Conservation (phyloP, 1,140 invertebrate genomes). For the Cotesia typhae region DNA sequence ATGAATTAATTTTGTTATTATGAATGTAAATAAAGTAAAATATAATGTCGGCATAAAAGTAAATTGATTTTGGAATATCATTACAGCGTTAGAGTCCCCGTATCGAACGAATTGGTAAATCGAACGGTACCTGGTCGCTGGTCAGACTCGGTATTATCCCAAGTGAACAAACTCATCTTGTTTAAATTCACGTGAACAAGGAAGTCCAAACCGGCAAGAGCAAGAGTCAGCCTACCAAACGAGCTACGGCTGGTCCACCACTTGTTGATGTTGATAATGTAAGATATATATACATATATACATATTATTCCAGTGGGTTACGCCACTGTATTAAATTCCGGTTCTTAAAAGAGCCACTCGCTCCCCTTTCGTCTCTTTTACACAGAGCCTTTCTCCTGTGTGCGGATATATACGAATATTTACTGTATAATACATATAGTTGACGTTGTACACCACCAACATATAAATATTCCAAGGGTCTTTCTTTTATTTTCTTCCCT, state of each 20-base stretch:
- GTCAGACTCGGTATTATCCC: too few relatives aligned
- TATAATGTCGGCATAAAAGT: too few relatives aligned
- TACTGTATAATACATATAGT: too few relatives aligned
- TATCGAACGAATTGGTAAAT: too few relatives aligned
- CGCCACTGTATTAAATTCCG: constrained; percentile 64
- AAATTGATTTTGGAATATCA: too few relatives aligned
- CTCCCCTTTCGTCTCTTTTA: constrained; percentile 37
- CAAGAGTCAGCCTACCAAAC: background rate
- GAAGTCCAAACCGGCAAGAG: background rate
- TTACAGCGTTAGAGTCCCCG: too few relatives aligned
- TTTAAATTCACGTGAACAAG: too few relatives aligned
- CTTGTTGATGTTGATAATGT: constrained; percentile 48
- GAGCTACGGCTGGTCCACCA: constrained; percentile 26
- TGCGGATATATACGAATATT: too few relatives aligned
- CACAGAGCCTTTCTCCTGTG: constrained; percentile 39
- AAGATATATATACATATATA: constrained; percentile 44
- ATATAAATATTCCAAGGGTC: background rate
- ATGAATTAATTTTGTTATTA: too few relatives aligned
- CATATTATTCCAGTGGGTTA: constrained; percentile 56
- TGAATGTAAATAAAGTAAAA: too few relatives aligned
- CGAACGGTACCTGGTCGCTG: too few relatives aligned
- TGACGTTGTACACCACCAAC: background rate
- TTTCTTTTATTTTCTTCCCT: constrained; percentile 5
- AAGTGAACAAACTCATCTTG: too few relatives aligned
- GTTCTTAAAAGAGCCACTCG: constrained; percentile 54